Evolutionary conservation across 1,140 invertebrate genomes (phyloP), one percentile per base, ranked within the genome.

Genomic region (Cyclargus thomasi): DNA sequence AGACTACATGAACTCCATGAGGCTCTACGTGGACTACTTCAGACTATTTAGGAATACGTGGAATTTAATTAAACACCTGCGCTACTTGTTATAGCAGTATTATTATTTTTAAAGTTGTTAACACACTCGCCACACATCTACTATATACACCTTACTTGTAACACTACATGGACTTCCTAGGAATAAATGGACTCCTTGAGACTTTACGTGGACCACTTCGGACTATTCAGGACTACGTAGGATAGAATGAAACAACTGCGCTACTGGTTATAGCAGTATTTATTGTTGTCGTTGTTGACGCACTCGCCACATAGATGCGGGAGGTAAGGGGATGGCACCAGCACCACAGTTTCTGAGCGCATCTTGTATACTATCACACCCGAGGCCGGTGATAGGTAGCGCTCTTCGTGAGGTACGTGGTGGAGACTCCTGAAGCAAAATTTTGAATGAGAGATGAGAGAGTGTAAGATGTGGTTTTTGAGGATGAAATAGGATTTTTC

Each of bases 51-150:
- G n/a, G n/a, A n/a, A n/a, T n/a, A n/a, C n/a, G n/a, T n/a, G 29
- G 29, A 29, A 4, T 7, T 4, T 29, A 47, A 47, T 47, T 8
- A 47, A 16, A 47, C 39, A 47, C 39, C 11, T 47, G 39, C 14
- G 14, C 39, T 47, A 47, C 14, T 16, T 8, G 11, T 39, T 39
- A 39, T 35, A 76, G 69, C 74, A 78, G 29, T 66, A 69, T 39
- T 70, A 29, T 6, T 72, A 69, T 68, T 71, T 0, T 57, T 57
- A 5, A 64, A 53, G 11, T 70, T 66, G 8, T 74, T 73, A 2
- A 71, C 67, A 18, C 78, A 80, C 17, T 78, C 78, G 0, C 85
- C 85, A 39, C 85, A 87, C 0, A 78, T n/a, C n/a, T n/a, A n/a
- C n/a, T n/a, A n/a, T n/a, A n/a, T n/a, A n/a, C n/a, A n/a, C n/a